Base-by-base conservation (phyloP, 2,797 vertebrate genomes). In the Micrastur ruficollis region DNA sequence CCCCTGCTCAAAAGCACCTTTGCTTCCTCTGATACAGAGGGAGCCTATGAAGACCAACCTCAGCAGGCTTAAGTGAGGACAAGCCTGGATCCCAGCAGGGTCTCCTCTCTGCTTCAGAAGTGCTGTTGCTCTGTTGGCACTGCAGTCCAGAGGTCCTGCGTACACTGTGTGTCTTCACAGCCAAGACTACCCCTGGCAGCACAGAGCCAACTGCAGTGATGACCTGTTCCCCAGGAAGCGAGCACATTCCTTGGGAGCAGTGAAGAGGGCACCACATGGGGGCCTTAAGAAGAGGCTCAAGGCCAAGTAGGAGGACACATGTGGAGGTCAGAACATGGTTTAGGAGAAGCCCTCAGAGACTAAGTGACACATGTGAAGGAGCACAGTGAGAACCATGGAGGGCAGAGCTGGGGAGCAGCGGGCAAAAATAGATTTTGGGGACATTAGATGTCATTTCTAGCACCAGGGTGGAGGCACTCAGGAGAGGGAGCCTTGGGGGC, bases 181-280 rank as follows among this genome's bases (percentile, higher is more conserved):
- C 31, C 50, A 47, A 49, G 79, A 32, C 14, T 19, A 1, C 23
- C 76, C 16, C 47, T 27, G 68, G 36, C 29, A 74, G 56, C 58
- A 26, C 13, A 26, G 47, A 66, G 40, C 36, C 20, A 14, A 38
- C 53, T 88, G 44, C 46, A 46, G 49, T 32, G 16, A 16, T 27
- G 22, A 53, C 20, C 19, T 73, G 8, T 55, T 15, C 14, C 36
- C 25, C 22, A 36, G 12, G 29, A 62, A 59, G 5, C n/a, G 12
- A n/a, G 21, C 6, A 8, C 5, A 2, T 79, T 92, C 59, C 36
- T 32, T 42, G 27, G 55, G n/a, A 18, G 8, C 34, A 71, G 15
- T 1, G 0, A 44, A 29, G 22, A 76, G 29, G 38, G 49, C 13
- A 16, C 25, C 1, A 0, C 32, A 27, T 15, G 12, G 29, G 5